Percentiles rank a stretch among this genome's conserved stretches.
Evolutionary conservation across 2,113 vertebrate genomes (phyloP).

Genomic region (Triplophysa tibetana): DNA sequence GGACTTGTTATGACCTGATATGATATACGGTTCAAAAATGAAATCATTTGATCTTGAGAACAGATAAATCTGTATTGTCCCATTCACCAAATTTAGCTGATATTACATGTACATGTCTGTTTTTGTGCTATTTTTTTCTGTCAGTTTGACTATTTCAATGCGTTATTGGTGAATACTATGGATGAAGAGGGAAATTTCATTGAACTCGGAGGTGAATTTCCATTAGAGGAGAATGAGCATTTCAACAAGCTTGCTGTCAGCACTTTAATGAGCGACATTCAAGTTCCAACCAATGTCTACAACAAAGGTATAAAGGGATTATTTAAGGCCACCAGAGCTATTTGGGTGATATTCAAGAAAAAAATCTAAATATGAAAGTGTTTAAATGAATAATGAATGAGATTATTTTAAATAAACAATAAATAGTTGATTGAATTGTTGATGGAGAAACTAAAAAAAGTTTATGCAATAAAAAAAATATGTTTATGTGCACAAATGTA

Average conservation of each 20-base stretch:
- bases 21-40: too few relatives aligned
- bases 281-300: slow-evolving; percentile 95
- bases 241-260: slow-evolving; percentile 92
- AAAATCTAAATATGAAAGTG: too few relatives aligned
- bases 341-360: too few relatives aligned
- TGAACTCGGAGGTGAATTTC: slow-evolving; percentile 87
- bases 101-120: neutral
- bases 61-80: too few relatives aligned
- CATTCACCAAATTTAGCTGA: neutral
- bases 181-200: slow-evolving; percentile 84
- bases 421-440: too few relatives aligned
- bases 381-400: too few relatives aligned
- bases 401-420: too few relatives aligned
- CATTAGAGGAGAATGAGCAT: slow-evolving; percentile 89
- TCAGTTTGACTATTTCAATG: slow-evolving; percentile 95
- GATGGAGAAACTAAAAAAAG: too few relatives aligned
- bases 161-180: slow-evolving; percentile 84
- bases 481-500: too few relatives aligned
- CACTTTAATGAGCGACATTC: slow-evolving; percentile 86
- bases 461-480: too few relatives aligned
- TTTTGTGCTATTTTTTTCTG: neutral
- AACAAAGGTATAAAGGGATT: slow-evolving; percentile 84
- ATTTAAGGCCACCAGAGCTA: neutral
- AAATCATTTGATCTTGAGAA: too few relatives aligned
- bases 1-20: too few relatives aligned